phyloP scores from a whole-genome alignment of 2,113 vertebrate species.

The Scatophagus argus region DNA sequence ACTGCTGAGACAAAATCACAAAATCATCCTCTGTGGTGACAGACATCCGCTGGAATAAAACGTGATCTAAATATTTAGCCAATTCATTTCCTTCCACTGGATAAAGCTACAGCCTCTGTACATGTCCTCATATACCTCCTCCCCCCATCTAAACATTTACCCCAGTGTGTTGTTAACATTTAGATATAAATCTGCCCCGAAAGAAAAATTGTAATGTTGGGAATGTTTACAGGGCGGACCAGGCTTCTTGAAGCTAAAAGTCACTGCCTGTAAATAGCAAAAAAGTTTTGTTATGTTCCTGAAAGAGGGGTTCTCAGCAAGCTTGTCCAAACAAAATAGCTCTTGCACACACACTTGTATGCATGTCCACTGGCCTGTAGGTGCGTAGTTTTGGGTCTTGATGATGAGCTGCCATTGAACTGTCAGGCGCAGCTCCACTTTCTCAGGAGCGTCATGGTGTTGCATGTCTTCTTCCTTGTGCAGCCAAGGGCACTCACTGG shows the following conservation, averaged over 20 bases:
- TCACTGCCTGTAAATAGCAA: conserved; percentile 65
- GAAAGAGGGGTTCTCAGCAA: conserved; percentile 44
- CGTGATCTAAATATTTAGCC: conserved; percentile 83
- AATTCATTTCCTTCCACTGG: conserved; percentile 74
- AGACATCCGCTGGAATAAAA: conserved; percentile 74
- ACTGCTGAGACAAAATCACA: conserved; percentile 53
- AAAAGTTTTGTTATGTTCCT: conserved; percentile 53
- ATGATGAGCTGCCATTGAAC: neutral
- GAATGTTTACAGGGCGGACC: conserved; percentile 77
- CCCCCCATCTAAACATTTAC: conserved; percentile 80
- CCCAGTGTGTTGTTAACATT: conserved; percentile 76
- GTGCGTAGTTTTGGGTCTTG: neutral
- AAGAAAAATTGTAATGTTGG: conserved; percentile 78
- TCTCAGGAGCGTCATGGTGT: conserved; percentile 3
- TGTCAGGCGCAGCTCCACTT: conserved; percentile 30
- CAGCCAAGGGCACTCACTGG: conserved; percentile 20
- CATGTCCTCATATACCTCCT: conserved; percentile 51
- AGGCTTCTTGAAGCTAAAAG: conserved; percentile 71
- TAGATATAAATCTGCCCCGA: conserved; percentile 78
- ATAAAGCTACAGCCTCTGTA: conserved; percentile 57
- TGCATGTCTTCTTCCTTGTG: neutral
- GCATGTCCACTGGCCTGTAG: neutral
- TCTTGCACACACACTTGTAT: neutral
- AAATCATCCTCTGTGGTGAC: conserved; percentile 61
- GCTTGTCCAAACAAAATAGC: conserved; percentile 41